These are phyloP conservation scores for Perca fluviatilis DNA, from an alignment of 2,113 vertebrate species.

Conservation along the genomic window DNA sequence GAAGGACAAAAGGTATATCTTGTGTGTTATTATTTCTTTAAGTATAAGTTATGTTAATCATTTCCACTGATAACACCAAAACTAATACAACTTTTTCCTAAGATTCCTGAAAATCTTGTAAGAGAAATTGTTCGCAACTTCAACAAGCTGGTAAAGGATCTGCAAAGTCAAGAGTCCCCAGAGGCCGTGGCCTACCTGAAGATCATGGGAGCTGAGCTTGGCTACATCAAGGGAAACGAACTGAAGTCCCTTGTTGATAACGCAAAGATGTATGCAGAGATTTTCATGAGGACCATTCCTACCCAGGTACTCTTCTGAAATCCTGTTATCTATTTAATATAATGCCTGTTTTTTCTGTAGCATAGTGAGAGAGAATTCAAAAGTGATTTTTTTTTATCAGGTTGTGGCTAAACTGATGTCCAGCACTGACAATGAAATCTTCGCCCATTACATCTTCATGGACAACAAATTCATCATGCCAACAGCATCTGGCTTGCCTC, in stretches of 20 bases:
- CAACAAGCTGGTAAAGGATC: conserved; percentile 89
- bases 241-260: conserved; percentile 77
- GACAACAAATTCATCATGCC: conserved; percentile 92
- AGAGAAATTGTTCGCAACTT: conserved; percentile 85
- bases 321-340: not conserved
- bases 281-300: conserved; percentile 61
- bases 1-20: conserved; percentile 72
- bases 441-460: conserved; percentile 95
- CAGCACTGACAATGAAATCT: conserved; percentile 85
- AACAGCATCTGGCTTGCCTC: conserved; percentile 89
- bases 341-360: not conserved
- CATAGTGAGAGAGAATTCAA: not conserved
- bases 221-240: conserved; percentile 89
- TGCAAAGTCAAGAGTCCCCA: conserved; percentile 85
- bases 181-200: conserved; percentile 92
- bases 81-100: conserved; percentile 5
- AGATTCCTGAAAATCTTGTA: conserved; percentile 85
- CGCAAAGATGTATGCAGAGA: conserved; percentile 48
- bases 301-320: conserved; percentile 46
- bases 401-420: conserved; percentile 76
- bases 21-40: not conserved
- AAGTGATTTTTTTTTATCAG: conserved; percentile 44
- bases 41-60: not conserved
- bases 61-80: not conserved
- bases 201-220: conserved; percentile 90